phyloP scores from a whole-genome alignment of 2,888 invertebrate genomes.

The Scaptomyza flava region DNA sequence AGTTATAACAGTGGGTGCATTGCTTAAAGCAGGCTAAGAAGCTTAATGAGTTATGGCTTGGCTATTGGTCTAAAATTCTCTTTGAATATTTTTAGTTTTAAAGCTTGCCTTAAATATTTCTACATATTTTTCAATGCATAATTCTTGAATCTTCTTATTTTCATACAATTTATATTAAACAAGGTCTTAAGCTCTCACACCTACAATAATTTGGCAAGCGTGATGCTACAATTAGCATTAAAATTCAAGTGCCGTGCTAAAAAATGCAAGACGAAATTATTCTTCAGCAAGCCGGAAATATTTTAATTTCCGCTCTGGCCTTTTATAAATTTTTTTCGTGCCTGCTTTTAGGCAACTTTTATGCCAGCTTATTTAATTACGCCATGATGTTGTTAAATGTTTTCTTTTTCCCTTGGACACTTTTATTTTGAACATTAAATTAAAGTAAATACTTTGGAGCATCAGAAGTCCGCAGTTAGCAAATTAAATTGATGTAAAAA shows the following conservation, averaged over 20 bases:
- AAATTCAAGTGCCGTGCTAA: slow-evolving; percentile 45
- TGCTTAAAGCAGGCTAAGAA: neutral
- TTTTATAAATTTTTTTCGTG: slow-evolving; percentile 21
- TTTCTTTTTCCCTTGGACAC: slow-evolving; percentile 25
- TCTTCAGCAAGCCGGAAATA: slow-evolving; percentile 73
- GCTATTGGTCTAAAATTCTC: neutral
- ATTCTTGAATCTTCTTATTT: neutral
- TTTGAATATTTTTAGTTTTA: neutral
- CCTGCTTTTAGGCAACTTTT: slow-evolving; percentile 55
- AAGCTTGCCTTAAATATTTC: neutral
- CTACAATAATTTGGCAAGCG: slow-evolving; percentile 29
- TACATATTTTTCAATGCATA: neutral
- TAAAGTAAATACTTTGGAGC: slow-evolving; percentile 76
- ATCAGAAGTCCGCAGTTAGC: slow-evolving; percentile 43
- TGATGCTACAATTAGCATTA: slow-evolving; percentile 70
- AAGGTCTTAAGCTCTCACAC: slow-evolving; percentile 14
- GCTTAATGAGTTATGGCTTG: neutral
- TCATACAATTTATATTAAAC: slow-evolving; percentile 5
- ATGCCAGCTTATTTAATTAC: slow-evolving; percentile 52
- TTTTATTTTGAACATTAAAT: slow-evolving; percentile 52
- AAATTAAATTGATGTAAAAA: slow-evolving; percentile 38
- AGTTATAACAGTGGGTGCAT: neutral
- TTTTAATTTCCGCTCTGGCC: slow-evolving; percentile 76
- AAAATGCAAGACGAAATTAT: slow-evolving; percentile 23
- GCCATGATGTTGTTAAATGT: slow-evolving; percentile 35